A percentile compares a stretch with the other conserved stretches of the same genome.
These are phyloP conservation scores for Arnoldichthys spilopterus DNA, from an alignment of 2,797 vertebrate genomes.

Conservation along the genomic window DNA sequence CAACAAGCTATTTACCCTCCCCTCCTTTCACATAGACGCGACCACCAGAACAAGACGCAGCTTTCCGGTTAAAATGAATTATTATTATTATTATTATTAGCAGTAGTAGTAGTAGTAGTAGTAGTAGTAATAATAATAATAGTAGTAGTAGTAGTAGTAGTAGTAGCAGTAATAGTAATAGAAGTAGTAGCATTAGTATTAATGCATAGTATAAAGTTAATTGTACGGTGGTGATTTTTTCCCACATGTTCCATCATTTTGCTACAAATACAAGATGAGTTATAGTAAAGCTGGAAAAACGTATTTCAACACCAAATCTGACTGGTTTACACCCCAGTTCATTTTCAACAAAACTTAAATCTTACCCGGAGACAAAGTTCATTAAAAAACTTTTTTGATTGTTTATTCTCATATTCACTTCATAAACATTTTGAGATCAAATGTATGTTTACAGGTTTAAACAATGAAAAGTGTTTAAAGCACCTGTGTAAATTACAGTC, in stretches of 20 bases:
- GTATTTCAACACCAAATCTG: no score
- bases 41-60: not conserved
- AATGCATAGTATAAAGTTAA: no score
- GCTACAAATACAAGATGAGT: not conserved
- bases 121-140: no score
- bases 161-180: no score
- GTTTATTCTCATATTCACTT: not conserved
- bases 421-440: not conserved
- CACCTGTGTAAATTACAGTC: not conserved
- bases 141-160: no score
- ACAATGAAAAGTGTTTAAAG: not conserved
- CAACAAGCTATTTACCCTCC: not conserved
- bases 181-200: no score
- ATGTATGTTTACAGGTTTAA: no score
- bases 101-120: no score
- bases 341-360: not conserved
- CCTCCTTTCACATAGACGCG: constrained; percentile 1
- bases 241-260: not conserved
- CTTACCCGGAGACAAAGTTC: not conserved
- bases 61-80: no score
- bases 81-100: no score
- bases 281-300: not conserved
- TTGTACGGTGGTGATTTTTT: no score
- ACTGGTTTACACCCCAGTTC: no score
- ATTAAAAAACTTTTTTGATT: not conserved